Evolutionary conservation across 2,113 vertebrate species (phyloP).

Genomic region (Nesogale talazaci): DNA sequence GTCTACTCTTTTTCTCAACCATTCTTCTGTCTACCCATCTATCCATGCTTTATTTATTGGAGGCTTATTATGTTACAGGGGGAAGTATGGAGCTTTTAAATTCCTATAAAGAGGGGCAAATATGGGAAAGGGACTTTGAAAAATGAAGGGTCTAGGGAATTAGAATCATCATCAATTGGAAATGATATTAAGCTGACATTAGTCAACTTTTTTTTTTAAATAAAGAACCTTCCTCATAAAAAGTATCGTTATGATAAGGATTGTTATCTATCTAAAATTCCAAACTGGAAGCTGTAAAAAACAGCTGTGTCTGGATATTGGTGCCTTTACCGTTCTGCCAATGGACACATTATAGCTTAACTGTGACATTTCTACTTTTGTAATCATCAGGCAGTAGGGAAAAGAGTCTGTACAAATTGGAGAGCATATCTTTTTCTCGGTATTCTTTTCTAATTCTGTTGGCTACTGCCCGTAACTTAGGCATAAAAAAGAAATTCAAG

Average conservation of each 20-base stretch:
- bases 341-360: conserved; percentile 82
- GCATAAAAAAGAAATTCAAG: conserved; percentile 78
- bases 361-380: conserved; percentile 84
- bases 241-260: conserved; percentile 55
- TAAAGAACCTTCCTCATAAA: not conserved
- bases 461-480: conserved; percentile 78
- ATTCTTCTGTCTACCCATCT: too few species aligned
- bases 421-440: conserved; percentile 72
- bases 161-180: not conserved
- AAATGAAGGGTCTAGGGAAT: not conserved
- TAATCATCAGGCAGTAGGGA: conserved; percentile 85
- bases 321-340: conserved; percentile 81
- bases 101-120: not conserved
- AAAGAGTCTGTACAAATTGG: conserved; percentile 84
- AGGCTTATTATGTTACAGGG: not conserved
- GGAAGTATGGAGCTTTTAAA: too few species aligned
- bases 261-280: conserved; percentile 36
- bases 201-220: conserved; percentile 16
- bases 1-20: too few species aligned
- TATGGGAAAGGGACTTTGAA: not conserved
- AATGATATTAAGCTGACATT: not conserved
- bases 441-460: conserved; percentile 81
- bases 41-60: not conserved
- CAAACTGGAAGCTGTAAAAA: conserved; percentile 75
- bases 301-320: conserved; percentile 82